Conservation (phyloP, 2,113 vertebrate species). For the Paradoxurus hermaphroditus region DNA sequence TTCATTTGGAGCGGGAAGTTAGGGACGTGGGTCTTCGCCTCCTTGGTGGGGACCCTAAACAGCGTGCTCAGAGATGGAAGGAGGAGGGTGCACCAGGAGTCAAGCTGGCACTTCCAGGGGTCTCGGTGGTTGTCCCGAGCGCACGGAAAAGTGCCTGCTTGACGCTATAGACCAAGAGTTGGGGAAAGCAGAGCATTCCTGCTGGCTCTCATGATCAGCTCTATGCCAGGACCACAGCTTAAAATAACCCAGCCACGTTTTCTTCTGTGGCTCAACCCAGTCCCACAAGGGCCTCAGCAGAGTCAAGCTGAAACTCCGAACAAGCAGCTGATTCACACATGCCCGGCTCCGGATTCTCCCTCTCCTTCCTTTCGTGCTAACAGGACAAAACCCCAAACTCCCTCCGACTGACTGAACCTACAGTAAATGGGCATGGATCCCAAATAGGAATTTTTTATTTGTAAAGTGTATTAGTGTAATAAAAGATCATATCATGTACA, state of each 20-base stretch:
- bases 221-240: neutral
- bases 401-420: neutral
- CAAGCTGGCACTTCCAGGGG: neutral
- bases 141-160: neutral
- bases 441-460: neutral
- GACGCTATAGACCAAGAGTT: neutral
- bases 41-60: neutral
- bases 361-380: neutral
- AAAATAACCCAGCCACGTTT: neutral
- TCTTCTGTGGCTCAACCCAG: neutral
- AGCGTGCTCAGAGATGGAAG: too few relatives aligned
- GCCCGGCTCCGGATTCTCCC: neutral
- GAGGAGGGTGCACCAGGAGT: neutral
- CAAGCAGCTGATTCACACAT: neutral
- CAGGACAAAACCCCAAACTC: neutral
- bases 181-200: neutral
- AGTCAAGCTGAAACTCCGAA: neutral
- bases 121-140: accelerated
- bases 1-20: neutral
- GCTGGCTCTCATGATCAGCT: neutral
- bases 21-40: neutral
- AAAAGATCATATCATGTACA: neutral
- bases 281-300: neutral
- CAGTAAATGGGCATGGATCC: neutral
- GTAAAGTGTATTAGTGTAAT: neutral